Conservation (phyloP, 2,888 invertebrate genomes). For the Monoplex corrugatus region DNA sequence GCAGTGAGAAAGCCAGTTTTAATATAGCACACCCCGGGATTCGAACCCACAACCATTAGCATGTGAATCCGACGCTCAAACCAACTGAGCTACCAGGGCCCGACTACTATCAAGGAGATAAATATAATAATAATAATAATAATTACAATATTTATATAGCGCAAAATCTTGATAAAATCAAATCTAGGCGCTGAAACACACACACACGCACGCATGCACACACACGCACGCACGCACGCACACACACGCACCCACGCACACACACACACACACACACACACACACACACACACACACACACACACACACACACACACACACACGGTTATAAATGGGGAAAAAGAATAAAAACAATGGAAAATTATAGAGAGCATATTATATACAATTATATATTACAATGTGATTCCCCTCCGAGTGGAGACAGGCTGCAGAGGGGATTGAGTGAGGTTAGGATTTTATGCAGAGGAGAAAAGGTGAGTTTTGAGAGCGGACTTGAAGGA, state of each 20-base stretch:
- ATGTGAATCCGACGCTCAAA: background rate
- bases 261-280: background rate
- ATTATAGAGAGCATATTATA: background rate
- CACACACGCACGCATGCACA: no score
- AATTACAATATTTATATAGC: background rate
- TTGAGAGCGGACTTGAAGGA: background rate
- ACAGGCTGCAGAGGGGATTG: background rate
- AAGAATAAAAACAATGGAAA: background rate
- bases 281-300: background rate
- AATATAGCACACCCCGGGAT: no score
- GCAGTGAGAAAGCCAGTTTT: no score
- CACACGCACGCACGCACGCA: no score
- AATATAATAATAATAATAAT: background rate
- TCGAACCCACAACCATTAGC: no score
- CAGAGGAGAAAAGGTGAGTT: background rate
- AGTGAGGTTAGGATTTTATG: background rate
- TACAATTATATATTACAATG: no score
- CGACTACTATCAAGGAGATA: background rate
- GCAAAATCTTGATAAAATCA: background rate
- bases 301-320: background rate
- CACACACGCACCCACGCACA: background rate
- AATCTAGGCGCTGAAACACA: background rate
- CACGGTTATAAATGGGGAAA: background rate
- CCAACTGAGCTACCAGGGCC: background rate
- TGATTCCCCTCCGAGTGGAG: no score